Conservation (phyloP, 1,140 invertebrate genomes). For the Holotrichia oblita region DNA sequence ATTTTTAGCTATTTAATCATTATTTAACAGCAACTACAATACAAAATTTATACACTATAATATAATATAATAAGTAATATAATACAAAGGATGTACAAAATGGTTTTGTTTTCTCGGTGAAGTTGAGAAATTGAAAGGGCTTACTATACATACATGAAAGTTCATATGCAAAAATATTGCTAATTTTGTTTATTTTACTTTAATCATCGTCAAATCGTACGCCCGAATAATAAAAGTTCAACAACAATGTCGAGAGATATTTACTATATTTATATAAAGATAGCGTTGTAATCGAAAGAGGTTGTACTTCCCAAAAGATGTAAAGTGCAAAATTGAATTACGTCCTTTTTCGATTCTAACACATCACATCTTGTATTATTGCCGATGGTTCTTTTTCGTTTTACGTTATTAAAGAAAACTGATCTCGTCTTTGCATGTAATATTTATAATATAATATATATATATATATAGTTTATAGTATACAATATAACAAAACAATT, state of each 20-base stretch:
- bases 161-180: slow-evolving; percentile 62
- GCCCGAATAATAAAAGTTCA: slow-evolving; percentile 55
- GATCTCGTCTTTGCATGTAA: slow-evolving; percentile 19
- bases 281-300: neutral
- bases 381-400: slow-evolving; percentile 11
- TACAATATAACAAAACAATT: slow-evolving; percentile 59
- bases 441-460: slow-evolving; percentile 23
- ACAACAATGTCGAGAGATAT: slow-evolving; percentile 55
- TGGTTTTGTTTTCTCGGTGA: slow-evolving; percentile 40
- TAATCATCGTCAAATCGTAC: slow-evolving; percentile 56
- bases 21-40: slow-evolving; percentile 62
- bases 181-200: slow-evolving; percentile 56
- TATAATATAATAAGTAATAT: slow-evolving; percentile 60
- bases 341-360: neutral
- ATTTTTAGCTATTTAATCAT: slow-evolving; percentile 62
- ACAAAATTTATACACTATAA: slow-evolving; percentile 63
- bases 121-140: slow-evolving; percentile 45
- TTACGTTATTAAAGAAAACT: neutral
- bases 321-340: slow-evolving; percentile 42
- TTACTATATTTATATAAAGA: slow-evolving; percentile 21
- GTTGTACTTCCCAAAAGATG: slow-evolving; percentile 21
- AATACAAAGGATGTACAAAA: slow-evolving; percentile 61
- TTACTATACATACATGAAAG: slow-evolving; percentile 58
- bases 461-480: slow-evolving; percentile 40
- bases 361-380: slow-evolving; percentile 9